Percentiles rank a stretch among this genome's conserved stretches.
Evolutionary conservation across 2,888 invertebrate genomes (phyloP).

Genomic region (Catocala nupta): DNA sequence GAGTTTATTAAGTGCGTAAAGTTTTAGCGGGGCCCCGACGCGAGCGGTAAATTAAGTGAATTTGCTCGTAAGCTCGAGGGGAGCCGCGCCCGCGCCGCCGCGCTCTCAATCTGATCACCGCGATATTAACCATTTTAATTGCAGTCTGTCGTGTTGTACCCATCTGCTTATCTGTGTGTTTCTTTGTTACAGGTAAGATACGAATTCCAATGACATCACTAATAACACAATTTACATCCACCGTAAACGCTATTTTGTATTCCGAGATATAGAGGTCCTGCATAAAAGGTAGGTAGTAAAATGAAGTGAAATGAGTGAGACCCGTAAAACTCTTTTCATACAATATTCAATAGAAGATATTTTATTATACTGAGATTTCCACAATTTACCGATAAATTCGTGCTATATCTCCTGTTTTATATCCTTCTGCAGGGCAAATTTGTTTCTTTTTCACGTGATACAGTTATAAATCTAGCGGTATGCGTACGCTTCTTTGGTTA

Average conservation of each 20-base stretch:
- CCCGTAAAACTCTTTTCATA: slow-evolving; percentile 84
- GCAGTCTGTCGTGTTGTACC: slow-evolving; percentile 50
- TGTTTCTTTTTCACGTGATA: slow-evolving; percentile 84
- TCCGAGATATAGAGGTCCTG: slow-evolving; percentile 68
- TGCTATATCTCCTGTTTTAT: slow-evolving; percentile 83
- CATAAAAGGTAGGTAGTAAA: slow-evolving; percentile 82
- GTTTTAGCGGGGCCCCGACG: slow-evolving; percentile 76
- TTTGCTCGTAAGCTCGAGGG: slow-evolving; percentile 71
- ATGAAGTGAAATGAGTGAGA: slow-evolving; percentile 81
- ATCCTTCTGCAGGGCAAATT: slow-evolving; percentile 81
- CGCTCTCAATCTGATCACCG: slow-evolving; percentile 72
- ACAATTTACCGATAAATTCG: slow-evolving; percentile 85
- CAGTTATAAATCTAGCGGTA: slow-evolving; percentile 83
- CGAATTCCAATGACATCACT: slow-evolving; percentile 56
- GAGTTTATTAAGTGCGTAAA: slow-evolving; percentile 87
- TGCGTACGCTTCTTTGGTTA: slow-evolving; percentile 83
- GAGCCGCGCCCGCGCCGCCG: slow-evolving; percentile 47
- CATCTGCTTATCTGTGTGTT: slow-evolving; percentile 27
- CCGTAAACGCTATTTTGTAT: slow-evolving; percentile 64
- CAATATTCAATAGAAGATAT: slow-evolving; percentile 86
- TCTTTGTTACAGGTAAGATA: slow-evolving; percentile 74
- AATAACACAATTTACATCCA: slow-evolving; percentile 58
- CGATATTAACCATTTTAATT: slow-evolving; percentile 70
- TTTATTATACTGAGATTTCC: slow-evolving; percentile 86
- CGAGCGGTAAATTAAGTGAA: slow-evolving; percentile 82